phyloP scores from a whole-genome alignment of 2,888 invertebrate genomes.

The Ectropis crepuscularia region DNA sequence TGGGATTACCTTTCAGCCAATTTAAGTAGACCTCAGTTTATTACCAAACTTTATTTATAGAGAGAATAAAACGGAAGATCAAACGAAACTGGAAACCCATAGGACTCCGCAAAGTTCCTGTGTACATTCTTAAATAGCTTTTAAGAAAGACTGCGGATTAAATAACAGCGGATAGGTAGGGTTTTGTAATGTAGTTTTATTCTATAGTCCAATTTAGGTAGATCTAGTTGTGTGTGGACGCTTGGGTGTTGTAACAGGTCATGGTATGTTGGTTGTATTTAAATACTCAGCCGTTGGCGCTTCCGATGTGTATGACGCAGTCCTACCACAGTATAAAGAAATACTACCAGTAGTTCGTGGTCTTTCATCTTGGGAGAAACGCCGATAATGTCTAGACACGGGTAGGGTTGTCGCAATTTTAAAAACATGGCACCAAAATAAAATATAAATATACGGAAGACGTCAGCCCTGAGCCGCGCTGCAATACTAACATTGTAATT shows the following conservation, averaged over 20 bases:
- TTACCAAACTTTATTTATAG: constrained; percentile 5
- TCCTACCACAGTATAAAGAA: too few relatives aligned
- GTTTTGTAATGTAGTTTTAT: constrained; percentile 21
- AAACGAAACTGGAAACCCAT: constrained; percentile 1
- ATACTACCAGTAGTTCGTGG: too few relatives aligned
- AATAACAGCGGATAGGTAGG: constrained; percentile 1
- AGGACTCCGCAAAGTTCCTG: constrained; percentile 6
- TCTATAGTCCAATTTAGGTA: constrained; percentile 15
- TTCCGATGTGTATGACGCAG: constrained; percentile 80
- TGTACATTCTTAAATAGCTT: constrained; percentile 11
- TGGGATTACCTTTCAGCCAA: constrained; percentile 1
- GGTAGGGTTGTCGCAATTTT: too few relatives aligned
- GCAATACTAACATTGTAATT: too few relatives aligned
- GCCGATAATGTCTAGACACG: too few relatives aligned
- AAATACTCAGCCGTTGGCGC: constrained; percentile 74
- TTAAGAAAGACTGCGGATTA: constrained; percentile 12
- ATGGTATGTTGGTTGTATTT: constrained; percentile 51
- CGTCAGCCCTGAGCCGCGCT: too few relatives aligned
- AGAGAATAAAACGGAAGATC: constrained; percentile 5
- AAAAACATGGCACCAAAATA: too few relatives aligned
- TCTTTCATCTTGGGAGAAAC: too few relatives aligned
- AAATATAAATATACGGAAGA: too few relatives aligned
- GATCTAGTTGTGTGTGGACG: constrained; percentile 10
- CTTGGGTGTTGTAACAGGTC: constrained; percentile 14
- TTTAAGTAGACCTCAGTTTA: neutral